phyloP scores from a whole-genome alignment of 1,140 invertebrate species.

The Samia ricini region DNA sequence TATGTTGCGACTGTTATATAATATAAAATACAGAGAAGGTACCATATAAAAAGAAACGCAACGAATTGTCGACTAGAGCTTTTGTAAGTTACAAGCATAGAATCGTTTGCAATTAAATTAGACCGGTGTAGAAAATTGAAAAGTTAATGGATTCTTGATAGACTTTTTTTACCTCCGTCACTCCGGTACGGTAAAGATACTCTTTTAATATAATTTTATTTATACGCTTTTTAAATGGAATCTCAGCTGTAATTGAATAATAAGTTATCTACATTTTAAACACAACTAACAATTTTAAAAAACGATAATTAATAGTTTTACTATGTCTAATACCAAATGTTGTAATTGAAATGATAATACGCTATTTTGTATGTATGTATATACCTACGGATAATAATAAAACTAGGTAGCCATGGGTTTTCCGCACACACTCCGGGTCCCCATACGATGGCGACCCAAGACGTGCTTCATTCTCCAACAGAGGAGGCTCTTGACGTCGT shows the following conservation, averaged over 20 bases:
- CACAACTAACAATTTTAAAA: too few relatives aligned
- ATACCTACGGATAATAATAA: too few relatives aligned
- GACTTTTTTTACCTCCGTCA: conserved; percentile 20
- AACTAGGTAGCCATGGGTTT: too few relatives aligned
- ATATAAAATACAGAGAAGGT: background rate
- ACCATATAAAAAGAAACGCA: background rate
- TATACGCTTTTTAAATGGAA: background rate
- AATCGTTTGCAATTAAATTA: conserved; percentile 31
- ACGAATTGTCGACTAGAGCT: background rate
- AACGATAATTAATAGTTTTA: too few relatives aligned
- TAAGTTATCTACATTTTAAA: too few relatives aligned
- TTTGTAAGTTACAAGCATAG: conserved; percentile 24
- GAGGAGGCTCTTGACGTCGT: too few relatives aligned
- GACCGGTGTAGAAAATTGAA: conserved; percentile 26
- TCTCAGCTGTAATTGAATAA: background rate
- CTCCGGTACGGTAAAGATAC: conserved; percentile 1
- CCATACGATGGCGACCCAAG: too few relatives aligned
- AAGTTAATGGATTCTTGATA: conserved; percentile 35
- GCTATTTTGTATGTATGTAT: too few relatives aligned
- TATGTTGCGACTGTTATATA: background rate
- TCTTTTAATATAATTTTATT: conserved; percentile 8
- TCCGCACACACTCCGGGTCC: too few relatives aligned
- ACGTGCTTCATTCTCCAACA: too few relatives aligned
- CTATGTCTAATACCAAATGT: too few relatives aligned
- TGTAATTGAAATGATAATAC: too few relatives aligned